Conservation (phyloP, 1,140 invertebrate species). For the Pseudomyrmex dendroicus region DNA sequence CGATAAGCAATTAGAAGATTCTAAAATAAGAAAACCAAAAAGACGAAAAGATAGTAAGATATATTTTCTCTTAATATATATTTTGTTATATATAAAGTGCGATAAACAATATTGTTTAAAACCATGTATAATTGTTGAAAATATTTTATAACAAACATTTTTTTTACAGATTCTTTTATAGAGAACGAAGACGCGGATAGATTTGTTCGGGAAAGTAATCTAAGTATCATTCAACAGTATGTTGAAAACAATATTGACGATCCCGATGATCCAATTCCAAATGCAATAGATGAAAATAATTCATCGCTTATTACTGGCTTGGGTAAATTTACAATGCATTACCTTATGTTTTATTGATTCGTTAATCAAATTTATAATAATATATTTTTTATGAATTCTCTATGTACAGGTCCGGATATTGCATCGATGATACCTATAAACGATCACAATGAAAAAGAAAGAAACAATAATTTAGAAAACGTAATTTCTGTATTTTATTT, state of each 20-base stretch:
- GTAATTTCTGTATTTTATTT: constrained; percentile 63
- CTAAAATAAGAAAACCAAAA: constrained; percentile 84
- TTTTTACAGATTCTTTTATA: constrained; percentile 38
- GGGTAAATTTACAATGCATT: constrained; percentile 62
- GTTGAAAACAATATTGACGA: constrained; percentile 76
- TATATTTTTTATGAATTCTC: constrained; percentile 13
- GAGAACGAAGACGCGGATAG: constrained; percentile 83
- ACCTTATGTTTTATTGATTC: constrained; percentile 6
- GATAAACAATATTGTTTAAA: background rate
- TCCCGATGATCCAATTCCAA: constrained; percentile 50
- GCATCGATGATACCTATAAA: constrained; percentile 80
- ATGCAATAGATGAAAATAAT: constrained; percentile 38
- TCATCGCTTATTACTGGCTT: constrained; percentile 69
- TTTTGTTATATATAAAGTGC: constrained; percentile 18
- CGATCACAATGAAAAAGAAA: constrained; percentile 68
- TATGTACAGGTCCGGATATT: constrained; percentile 81
- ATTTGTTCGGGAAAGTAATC: constrained; percentile 87
- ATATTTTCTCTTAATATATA: constrained; percentile 22
- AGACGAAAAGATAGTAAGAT: constrained; percentile 77
- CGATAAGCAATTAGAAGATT: constrained; percentile 89
- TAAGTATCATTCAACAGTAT: constrained; percentile 85
- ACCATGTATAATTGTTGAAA: background rate
- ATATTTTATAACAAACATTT: constrained; percentile 17
- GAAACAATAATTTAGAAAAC: constrained; percentile 74
- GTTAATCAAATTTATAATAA: constrained; percentile 15